Conservation (phyloP, 1,140 invertebrate species). For the Drosophila pachea region DNA sequence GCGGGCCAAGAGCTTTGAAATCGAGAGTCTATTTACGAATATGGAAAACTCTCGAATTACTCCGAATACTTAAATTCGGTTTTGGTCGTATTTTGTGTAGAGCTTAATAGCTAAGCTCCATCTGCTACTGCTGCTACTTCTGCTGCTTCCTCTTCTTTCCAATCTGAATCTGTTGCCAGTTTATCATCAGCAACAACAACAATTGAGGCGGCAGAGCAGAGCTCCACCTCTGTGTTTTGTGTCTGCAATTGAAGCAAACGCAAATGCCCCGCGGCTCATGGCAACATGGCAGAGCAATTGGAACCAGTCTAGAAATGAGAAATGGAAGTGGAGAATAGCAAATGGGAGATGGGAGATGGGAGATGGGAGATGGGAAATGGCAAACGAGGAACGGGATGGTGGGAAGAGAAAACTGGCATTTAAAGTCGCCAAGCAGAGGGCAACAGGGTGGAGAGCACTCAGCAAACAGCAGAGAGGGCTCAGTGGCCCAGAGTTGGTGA, state of each 20-base stretch:
- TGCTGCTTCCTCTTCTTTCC: conserved; percentile 6
- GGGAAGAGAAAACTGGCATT: conserved; percentile 20
- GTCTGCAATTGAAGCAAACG: conserved; percentile 44
- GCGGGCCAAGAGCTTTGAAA: conserved; percentile 1
- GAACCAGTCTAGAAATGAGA: conserved; percentile 22
- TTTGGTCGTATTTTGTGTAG: not conserved
- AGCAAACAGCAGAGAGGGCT: conserved; percentile 29
- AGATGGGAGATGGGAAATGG: not conserved
- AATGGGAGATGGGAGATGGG: conserved; percentile 5
- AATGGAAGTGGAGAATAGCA: conserved; percentile 16
- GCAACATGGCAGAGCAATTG: conserved; percentile 35
- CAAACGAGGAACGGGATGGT: not conserved
- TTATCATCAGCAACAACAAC: conserved; percentile 27
- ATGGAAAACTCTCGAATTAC: conserved; percentile 31
- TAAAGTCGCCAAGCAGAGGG: conserved; percentile 19
- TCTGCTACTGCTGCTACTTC: not conserved
- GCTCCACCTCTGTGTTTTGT: conserved; percentile 1
- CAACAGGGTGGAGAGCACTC: not conserved
- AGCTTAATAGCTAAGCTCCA: conserved; percentile 35
- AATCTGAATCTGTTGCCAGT: conserved; percentile 41
- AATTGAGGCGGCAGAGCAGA: conserved; percentile 7
- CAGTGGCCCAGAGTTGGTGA: conserved; percentile 28
- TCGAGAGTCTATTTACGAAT: conserved; percentile 6
- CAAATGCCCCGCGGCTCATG: conserved; percentile 38
- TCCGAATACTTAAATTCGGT: not conserved